phyloP scores from a whole-genome alignment of 1,140 invertebrate genomes.

The Solenopsis fugax region DNA sequence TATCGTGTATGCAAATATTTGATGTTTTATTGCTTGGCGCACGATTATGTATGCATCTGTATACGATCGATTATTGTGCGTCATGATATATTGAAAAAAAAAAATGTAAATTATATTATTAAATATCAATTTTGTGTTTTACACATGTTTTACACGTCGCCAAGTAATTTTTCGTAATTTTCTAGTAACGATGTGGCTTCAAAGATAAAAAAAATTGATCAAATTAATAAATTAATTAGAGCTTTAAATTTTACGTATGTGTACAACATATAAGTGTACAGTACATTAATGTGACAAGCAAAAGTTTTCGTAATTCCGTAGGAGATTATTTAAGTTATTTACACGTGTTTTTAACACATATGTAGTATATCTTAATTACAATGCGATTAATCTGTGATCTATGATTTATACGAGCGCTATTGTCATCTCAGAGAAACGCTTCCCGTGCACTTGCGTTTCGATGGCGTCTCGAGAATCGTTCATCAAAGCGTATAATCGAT shows the following conservation, averaged over 20 bases:
- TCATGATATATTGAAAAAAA: not conserved
- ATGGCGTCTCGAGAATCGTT: conserved; percentile 22
- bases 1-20: not conserved
- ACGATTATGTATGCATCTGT: not conserved
- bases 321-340: not conserved
- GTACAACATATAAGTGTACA: no score
- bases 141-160: not conserved
- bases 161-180: conserved; percentile 11
- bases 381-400: not conserved
- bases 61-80: conserved; percentile 2
- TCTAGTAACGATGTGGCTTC: not conserved
- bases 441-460: not conserved
- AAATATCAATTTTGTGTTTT: conserved; percentile 5
- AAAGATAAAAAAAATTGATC: not conserved
- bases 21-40: not conserved
- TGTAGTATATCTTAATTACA: not conserved
- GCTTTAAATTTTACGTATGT: not conserved
- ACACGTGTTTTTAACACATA: not conserved
- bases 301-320: not conserved
- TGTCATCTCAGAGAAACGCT: not conserved
- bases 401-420: not conserved
- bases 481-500: conserved; percentile 44
- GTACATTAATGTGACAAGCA: no score
- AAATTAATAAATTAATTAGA: not conserved
- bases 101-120: not conserved